Conservation (phyloP, 2,888 invertebrate species). For the Molorchus minor region DNA sequence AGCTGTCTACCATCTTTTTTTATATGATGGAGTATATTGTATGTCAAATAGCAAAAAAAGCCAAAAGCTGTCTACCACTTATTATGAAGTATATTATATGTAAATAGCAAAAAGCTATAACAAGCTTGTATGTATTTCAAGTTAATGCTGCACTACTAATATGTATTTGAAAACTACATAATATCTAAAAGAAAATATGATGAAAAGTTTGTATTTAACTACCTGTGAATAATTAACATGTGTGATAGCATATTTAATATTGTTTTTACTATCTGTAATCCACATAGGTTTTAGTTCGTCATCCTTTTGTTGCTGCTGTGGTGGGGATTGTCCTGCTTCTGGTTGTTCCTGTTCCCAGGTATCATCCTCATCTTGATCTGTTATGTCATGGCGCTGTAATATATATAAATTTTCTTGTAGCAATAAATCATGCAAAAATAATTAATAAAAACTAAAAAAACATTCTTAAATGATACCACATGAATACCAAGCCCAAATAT, state of each 20-base stretch:
- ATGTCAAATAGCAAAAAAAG: no score
- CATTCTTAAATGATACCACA: no score
- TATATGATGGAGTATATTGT: no score
- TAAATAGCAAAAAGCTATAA: no score
- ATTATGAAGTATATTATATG: no score
- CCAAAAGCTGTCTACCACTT: no score
- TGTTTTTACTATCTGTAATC: conserved; percentile 59
- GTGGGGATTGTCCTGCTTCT: conserved; percentile 48
- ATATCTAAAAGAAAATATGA: not conserved
- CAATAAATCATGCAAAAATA: conserved; percentile 33
- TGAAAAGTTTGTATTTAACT: conserved; percentile 33
- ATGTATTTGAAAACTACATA: not conserved
- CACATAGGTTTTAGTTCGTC: conserved; percentile 56
- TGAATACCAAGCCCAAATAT: no score
- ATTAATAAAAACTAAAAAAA: not conserved
- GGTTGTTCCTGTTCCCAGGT: conserved; percentile 46
- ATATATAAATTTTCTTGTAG: conserved; percentile 25
- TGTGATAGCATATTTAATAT: conserved; percentile 61
- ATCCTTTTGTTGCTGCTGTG: conserved; percentile 40
- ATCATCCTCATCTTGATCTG: conserved; percentile 43
- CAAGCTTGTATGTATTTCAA: no score
- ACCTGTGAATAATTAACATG: conserved; percentile 63
- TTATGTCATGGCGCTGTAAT: conserved; percentile 49
- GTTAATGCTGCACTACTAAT: no score
- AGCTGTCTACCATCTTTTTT: no score